These are phyloP conservation scores for Anolis carolinensis DNA, from an alignment of 2,113 vertebrate genomes.

Conservation along the genomic window DNA sequence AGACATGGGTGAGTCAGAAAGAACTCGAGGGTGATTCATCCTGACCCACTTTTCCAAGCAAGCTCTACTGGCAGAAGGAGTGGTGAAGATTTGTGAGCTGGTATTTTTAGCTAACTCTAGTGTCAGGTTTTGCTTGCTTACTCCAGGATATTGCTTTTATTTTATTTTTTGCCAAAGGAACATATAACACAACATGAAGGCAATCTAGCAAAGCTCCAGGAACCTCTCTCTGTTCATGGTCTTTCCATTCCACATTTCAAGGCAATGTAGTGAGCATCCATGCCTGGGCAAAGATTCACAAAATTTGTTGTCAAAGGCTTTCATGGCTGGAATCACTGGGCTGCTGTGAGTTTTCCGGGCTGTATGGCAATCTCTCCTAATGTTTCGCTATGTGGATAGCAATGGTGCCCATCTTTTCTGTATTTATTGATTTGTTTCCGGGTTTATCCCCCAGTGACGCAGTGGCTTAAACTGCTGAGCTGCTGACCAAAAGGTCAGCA, in stretches of 20 bases:
- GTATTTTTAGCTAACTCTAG: not conserved
- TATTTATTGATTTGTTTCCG: not conserved
- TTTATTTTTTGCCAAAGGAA: not conserved
- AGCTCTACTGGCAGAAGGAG: not conserved
- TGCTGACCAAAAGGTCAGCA: no score
- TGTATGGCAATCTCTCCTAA: no score
- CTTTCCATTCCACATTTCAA: not conserved
- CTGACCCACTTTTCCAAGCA: constrained; percentile 26
- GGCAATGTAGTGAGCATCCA: no score
- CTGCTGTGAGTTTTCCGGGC: no score
- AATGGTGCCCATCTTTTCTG: not conserved
- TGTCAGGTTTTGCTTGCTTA: not conserved
- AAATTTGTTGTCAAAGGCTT: not conserved
- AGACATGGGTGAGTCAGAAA: not conserved
- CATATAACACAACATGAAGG: constrained; percentile 1
- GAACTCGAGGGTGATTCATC: constrained; percentile 10
- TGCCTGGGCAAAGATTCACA: no score
- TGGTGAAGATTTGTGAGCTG: not conserved
- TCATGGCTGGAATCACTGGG: not conserved
- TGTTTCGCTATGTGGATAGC: no score
- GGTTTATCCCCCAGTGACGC: not conserved
- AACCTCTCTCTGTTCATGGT: not conserved
- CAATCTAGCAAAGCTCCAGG: not conserved
- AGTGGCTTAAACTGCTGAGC: no score
- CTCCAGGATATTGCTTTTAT: not conserved